Evolutionary conservation across 2,888 invertebrate species (phyloP), one percentile per base, ranked within the genome.

Genomic region (Calameuta filiformis): DNA sequence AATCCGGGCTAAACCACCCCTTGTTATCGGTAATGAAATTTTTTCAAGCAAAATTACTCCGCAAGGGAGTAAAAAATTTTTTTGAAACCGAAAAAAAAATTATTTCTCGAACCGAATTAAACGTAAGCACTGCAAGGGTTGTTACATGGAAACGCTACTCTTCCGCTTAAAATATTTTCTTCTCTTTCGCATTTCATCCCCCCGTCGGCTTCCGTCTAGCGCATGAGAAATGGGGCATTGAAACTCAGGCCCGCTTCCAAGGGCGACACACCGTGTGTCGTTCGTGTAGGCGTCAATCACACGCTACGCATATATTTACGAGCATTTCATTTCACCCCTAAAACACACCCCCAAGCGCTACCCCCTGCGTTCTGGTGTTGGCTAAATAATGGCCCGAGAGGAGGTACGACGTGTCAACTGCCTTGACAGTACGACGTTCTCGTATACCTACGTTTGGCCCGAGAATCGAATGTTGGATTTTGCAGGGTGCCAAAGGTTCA

Each of bases 271-370:
- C 71, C 71, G 85, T 84, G 85, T 81, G 84, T 83, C 83, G 84
- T 78, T 82, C 90, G 87, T 91, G 91, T 91, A 91, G 89, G 90
- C 88, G 91, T 91, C 91, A 91, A 91, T 91, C 91, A 91, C 91
- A 91, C 86, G 86, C 90, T 85, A 80, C 83, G 90, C 91, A 90
- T 91, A 91, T 91, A 91, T 91, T 91, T 90, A 89, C 85, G 87
- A 85, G 88, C 86, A 85, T 84, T 85, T 85, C 84, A 86, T 86
- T 84, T 81, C 83, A 80, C 82, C 85, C 84, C 80, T 81, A 85
- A 88, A 89, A 89, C 90, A 89, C 89, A 88, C 89, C 88, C 90
- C 85, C 87, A 81, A 82, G 84, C 80, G 79, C 79, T 56, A 80
- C 83, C 86, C 87, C 84, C 87, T 81, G 85, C 80, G 83, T 83